Evolutionary conservation across 2,888 invertebrate genomes (phyloP).

Genomic region (Leptopilina myrica): DNA sequence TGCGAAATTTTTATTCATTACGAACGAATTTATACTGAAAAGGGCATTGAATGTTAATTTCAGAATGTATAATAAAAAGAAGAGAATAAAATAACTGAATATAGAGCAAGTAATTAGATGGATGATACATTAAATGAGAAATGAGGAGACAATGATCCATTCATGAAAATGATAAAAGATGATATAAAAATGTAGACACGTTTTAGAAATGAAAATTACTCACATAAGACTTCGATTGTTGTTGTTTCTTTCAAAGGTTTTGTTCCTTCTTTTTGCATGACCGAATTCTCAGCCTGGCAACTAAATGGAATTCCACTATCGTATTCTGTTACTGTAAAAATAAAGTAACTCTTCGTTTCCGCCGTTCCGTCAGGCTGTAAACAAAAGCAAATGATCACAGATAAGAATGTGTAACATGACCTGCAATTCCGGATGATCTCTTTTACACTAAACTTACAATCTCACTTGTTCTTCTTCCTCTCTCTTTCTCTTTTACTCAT

Average conservation of each 20-base stretch:
- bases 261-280: constrained; percentile 85
- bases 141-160: too few relatives aligned
- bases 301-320: constrained; percentile 88
- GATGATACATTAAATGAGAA: too few relatives aligned
- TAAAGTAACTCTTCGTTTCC: constrained; percentile 86
- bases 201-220: constrained; percentile 76
- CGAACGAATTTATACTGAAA: too few relatives aligned
- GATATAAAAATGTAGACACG: too few relatives aligned
- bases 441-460: constrained; percentile 12
- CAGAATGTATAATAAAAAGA: too few relatives aligned
- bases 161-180: too few relatives aligned
- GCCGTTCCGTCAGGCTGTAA: constrained; percentile 87
- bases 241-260: constrained; percentile 85
- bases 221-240: constrained; percentile 91
- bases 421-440: constrained; percentile 4
- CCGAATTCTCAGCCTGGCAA: constrained; percentile 90
- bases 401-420: constrained; percentile 40
- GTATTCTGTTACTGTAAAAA: constrained; percentile 88
- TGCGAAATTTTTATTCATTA: too few relatives aligned
- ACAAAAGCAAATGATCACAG: constrained; percentile 49
- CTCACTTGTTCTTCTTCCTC: not conserved
- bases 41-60: too few relatives aligned
- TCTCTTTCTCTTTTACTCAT: not conserved
- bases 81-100: too few relatives aligned
- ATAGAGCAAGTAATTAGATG: too few relatives aligned